A percentile compares a stretch with the other conserved stretches of the same genome.
These are phyloP conservation scores for Lepidurus couesii DNA, from an alignment of 1,140 invertebrate species.

Conservation along the genomic window DNA sequence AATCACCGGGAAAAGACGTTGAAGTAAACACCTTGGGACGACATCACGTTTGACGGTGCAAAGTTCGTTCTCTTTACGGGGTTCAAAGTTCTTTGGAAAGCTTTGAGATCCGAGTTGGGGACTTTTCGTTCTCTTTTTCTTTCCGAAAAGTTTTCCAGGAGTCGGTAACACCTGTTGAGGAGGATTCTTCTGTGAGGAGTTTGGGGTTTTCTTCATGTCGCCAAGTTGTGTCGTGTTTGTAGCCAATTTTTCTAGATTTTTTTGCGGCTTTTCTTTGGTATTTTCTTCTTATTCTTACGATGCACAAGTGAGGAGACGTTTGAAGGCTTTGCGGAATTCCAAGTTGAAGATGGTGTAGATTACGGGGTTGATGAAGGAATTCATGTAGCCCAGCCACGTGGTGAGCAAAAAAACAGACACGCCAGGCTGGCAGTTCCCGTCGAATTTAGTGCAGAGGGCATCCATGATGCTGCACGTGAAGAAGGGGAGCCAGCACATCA, in stretches of 20 bases:
- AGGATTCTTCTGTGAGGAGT: not conserved
- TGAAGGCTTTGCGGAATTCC: constrained; percentile 98
- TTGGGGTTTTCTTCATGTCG: not conserved
- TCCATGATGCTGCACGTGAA: constrained; percentile 96
- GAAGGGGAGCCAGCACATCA: constrained; percentile 98
- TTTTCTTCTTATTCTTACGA: constrained; percentile 16
- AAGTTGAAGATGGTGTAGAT: constrained; percentile 99
- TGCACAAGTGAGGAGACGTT: constrained; percentile 43
- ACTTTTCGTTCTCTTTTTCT: not conserved
- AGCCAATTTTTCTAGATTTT: not conserved
- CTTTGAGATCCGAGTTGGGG: not conserved
- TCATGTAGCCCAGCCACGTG: constrained; percentile 98
- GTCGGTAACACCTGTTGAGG: not conserved
- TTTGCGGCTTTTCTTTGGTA: not conserved
- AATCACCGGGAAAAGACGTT: no score
- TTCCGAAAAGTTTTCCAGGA: not conserved
- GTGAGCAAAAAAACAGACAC: constrained; percentile 87
- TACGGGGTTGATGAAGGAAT: constrained; percentile 71
- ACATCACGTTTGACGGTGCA: no score
- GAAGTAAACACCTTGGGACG: no score
- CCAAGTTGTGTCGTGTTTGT: not conserved
- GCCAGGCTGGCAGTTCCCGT: constrained; percentile 71
- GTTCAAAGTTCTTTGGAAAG: no score
- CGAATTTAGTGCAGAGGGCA: constrained; percentile 86
- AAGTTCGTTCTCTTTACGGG: no score